These are phyloP conservation scores for Hippocampus comes DNA, from an alignment of 2,113 vertebrate genomes.

Conservation along the genomic window DNA sequence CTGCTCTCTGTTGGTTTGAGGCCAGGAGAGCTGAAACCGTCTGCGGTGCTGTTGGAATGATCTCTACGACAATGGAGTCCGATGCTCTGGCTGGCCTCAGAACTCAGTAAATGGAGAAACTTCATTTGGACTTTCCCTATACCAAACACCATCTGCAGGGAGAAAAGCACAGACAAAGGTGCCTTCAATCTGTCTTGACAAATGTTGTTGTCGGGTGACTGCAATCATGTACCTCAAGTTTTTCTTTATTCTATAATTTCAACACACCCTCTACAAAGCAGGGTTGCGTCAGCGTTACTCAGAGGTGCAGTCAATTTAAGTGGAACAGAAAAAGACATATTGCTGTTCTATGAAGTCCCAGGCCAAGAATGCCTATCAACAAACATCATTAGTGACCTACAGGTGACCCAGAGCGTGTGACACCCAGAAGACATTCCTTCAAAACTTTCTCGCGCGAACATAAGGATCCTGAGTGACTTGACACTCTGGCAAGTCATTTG, in stretches of 20 bases:
- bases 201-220: neutral
- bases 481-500: no score
- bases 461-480: no score
- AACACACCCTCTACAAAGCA: neutral
- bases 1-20: constrained; percentile 39
- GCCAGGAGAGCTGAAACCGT: constrained; percentile 46
- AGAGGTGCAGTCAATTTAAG: no score
- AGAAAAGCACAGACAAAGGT: constrained; percentile 9
- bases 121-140: constrained; percentile 96
- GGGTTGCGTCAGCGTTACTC: no score
- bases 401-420: no score
- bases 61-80: constrained; percentile 84
- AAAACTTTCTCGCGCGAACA: no score
- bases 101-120: constrained; percentile 94
- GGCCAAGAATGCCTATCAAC: no score
- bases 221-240: neutral
- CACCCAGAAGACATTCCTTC: no score
- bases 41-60: constrained; percentile 46
- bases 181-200: neutral
- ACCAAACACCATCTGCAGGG: constrained; percentile 81
- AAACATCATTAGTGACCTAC: no score
- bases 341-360: no score
- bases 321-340: no score
- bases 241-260: neutral
- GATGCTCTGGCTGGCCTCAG: constrained; percentile 86